Evolutionary conservation across 2,113 vertebrate genomes (phyloP).

Genomic region (Rana temporaria): DNA sequence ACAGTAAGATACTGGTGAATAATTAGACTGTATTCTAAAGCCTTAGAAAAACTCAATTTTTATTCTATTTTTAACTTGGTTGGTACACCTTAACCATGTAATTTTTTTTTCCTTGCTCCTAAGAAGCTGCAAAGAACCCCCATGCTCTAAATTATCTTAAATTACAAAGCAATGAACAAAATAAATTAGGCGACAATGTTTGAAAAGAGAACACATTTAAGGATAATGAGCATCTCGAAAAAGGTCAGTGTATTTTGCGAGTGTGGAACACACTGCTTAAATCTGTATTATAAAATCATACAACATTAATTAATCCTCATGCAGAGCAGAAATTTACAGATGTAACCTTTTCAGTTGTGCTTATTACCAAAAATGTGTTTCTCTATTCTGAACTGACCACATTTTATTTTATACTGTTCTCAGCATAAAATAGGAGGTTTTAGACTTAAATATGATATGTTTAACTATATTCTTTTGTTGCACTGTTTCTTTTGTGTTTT

Average conservation of each 20-base stretch:
- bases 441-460: neutral
- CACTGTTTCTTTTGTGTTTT: neutral
- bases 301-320: conserved; percentile 66
- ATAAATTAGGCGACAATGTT: conserved; percentile 68
- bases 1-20: conserved; percentile 89
- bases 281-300: conserved; percentile 63
- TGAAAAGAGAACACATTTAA: conserved; percentile 70
- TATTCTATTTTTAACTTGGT: conserved; percentile 83
- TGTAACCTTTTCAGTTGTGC: conserved; percentile 66
- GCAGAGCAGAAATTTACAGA: conserved; percentile 61
- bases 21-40: conserved; percentile 91
- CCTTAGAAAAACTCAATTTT: conserved; percentile 85
- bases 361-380: conserved; percentile 64
- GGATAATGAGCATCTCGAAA: conserved; percentile 65
- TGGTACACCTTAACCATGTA: conserved; percentile 61
- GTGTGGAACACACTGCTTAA: conserved; percentile 57
- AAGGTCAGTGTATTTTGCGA: conserved; percentile 68
- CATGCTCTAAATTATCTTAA: conserved; percentile 63
- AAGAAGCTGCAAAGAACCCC: conserved; percentile 57
- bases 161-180: conserved; percentile 68
- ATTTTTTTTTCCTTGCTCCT: conserved; percentile 46
- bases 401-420: conserved; percentile 16
- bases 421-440: neutral
- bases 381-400: conserved; percentile 44
- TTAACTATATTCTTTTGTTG: neutral